Conservation (phyloP, 2,113 vertebrate genomes). For the Malurus elegans region DNA sequence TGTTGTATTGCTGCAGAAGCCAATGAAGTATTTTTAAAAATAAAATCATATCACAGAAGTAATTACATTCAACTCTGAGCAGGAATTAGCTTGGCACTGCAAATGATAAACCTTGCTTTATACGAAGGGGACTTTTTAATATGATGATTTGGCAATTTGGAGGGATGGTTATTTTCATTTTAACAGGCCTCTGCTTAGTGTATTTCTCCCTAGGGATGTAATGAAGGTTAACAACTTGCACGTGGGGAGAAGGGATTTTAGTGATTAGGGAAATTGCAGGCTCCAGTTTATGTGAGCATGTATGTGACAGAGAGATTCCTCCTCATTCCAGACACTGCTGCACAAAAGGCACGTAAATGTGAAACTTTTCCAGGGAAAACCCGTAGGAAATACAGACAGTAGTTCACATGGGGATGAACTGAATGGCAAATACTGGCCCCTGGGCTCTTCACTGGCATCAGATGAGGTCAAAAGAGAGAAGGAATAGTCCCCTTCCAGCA, state of each 20-base stretch:
- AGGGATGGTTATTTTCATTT: slow-evolving; percentile 68
- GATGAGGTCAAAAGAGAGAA: background rate
- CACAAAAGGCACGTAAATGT: slow-evolving; percentile 22
- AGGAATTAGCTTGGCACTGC: slow-evolving; percentile 29
- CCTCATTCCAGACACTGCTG: background rate
- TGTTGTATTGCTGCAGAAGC: background rate
- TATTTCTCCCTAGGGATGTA: slow-evolving; percentile 47
- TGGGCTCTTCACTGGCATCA: background rate
- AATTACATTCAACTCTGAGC: slow-evolving; percentile 22
- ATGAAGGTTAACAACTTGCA: slow-evolving; percentile 66
- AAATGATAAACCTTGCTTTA: background rate
- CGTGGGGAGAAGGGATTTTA: slow-evolving; percentile 56
- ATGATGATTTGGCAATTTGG: slow-evolving; percentile 52
- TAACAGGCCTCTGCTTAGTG: slow-evolving; percentile 61
- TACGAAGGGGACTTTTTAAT: slow-evolving; percentile 47
- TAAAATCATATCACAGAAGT: slow-evolving; percentile 28
- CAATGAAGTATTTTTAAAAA: background rate
- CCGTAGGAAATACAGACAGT: background rate
- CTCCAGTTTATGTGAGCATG: slow-evolving; percentile 30
- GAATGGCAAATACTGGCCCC: background rate
- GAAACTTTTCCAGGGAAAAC: slow-evolving; percentile 17
- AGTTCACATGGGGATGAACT: slow-evolving; percentile 49
- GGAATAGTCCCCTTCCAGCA: background rate
- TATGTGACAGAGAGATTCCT: background rate
- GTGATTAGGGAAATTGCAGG: slow-evolving; percentile 61